Percentiles rank a stretch among this genome's conserved stretches.
Conservation (phyloP, 2,888 invertebrate species). For the Arge pagana region DNA sequence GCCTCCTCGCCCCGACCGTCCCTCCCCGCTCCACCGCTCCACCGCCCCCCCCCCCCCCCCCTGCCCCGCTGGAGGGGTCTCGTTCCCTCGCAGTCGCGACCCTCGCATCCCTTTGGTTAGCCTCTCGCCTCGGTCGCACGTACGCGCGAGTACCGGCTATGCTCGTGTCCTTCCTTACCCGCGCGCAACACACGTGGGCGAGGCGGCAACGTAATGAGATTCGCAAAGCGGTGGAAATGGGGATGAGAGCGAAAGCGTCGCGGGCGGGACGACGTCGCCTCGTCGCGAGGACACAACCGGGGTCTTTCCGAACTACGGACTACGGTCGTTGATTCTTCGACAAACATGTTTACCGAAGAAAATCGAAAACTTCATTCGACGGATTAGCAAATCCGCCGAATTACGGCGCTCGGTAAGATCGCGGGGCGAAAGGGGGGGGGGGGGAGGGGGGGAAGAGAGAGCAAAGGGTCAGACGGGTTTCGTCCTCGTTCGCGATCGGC, state of each 20-base stretch:
- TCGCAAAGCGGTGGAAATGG: too few relatives aligned
- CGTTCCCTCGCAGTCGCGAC: not conserved
- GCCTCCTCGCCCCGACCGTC: not conserved
- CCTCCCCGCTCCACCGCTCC: slow-evolving; percentile 2
- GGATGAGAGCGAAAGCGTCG: too few relatives aligned
- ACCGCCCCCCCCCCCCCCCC: not conserved
- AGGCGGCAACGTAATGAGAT: too few relatives aligned
- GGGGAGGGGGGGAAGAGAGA: too few relatives aligned
- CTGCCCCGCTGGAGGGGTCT: not conserved
- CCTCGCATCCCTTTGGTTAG: slow-evolving; percentile 21
- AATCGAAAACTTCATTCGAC: slow-evolving; percentile 17
- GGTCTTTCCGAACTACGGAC: not conserved
- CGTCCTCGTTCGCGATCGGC: not conserved
- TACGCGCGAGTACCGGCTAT: too few relatives aligned
- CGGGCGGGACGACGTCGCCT: too few relatives aligned
- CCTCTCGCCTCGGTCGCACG: slow-evolving; percentile 4
- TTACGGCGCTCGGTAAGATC: too few relatives aligned
- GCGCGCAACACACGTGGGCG: too few relatives aligned
- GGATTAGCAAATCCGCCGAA: too few relatives aligned
- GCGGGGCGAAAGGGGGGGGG: too few relatives aligned
- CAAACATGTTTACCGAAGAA: slow-evolving; percentile 20
- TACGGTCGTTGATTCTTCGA: slow-evolving; percentile 21
- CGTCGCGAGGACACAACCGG: not conserved
- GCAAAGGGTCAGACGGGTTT: too few relatives aligned
- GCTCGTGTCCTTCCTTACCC: too few relatives aligned